phyloP scores from a whole-genome alignment of 37 sponge, comb jelly and placozoan genomes.

The Geodia barretti region DNA sequence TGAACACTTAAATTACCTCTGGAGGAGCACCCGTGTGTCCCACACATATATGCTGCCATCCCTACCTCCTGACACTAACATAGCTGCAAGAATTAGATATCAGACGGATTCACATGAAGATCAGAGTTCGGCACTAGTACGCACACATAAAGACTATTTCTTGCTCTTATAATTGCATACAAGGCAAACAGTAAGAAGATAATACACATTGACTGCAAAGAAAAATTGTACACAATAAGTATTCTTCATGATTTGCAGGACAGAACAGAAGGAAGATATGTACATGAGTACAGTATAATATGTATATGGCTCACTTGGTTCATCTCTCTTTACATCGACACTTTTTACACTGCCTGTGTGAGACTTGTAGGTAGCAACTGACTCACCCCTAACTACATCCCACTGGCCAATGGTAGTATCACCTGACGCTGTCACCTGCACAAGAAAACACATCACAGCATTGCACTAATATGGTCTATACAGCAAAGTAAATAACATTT shows the following conservation, averaged over 20 bases:
- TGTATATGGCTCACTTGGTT: slow-evolving; percentile 36
- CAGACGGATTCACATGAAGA: neutral
- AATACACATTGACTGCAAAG: neutral
- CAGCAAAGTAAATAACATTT: no score
- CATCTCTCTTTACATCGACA: slow-evolving; percentile 36
- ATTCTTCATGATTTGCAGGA: no score
- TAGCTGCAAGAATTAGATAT: slow-evolving; percentile 27
- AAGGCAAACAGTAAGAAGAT: neutral
- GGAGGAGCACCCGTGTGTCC: slow-evolving; percentile 63
- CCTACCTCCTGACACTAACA: slow-evolving; percentile 75
- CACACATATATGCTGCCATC: slow-evolving; percentile 74
- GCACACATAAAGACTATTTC: neutral
- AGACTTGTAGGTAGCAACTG: slow-evolving; percentile 17
- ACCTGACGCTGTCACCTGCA: slow-evolving; percentile 70
- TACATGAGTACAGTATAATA: no score
- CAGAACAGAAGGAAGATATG: no score
- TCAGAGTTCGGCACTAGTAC: neutral
- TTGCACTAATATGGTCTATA: slow-evolving; percentile 1
- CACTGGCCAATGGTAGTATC: slow-evolving; percentile 52
- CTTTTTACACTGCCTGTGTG: slow-evolving; percentile 73
- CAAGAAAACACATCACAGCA: neutral
- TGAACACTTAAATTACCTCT: no score
- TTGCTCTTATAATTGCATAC: neutral
- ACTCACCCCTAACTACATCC: slow-evolving; percentile 35
- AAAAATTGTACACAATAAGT: neutral